These are phyloP conservation scores for Nansenia antarctica DNA, from an alignment of 2,113 vertebrate species.

Conservation along the genomic window DNA sequence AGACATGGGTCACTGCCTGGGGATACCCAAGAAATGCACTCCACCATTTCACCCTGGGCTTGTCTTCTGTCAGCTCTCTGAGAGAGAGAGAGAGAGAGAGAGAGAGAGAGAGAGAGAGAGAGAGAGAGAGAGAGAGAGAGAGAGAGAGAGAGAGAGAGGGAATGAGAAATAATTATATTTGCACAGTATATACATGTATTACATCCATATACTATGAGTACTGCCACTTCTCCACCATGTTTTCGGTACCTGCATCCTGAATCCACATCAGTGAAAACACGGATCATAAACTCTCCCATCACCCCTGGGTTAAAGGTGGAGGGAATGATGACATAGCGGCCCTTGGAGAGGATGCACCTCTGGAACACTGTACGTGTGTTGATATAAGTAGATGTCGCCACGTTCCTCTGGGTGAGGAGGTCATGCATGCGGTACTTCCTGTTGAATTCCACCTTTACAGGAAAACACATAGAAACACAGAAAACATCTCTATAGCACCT, in stretches of 20 bases:
- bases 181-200: too few species aligned
- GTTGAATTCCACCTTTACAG: constrained; percentile 87
- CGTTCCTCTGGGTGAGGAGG: constrained; percentile 80
- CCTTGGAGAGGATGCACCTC: constrained; percentile 76
- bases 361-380: constrained; percentile 86
- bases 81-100: background rate
- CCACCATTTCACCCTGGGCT: constrained; percentile 82
- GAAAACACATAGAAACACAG: too few species aligned
- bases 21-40: constrained; percentile 85
- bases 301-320: constrained; percentile 80
- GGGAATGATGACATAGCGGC: constrained; percentile 87
- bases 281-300: constrained; percentile 80
- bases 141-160: too few species aligned
- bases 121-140: too few species aligned
- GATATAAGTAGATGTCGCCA: constrained; percentile 80
- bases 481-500: too few species aligned
- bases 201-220: too few species aligned
- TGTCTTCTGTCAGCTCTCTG: constrained; percentile 86
- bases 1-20: constrained; percentile 82
- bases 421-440: constrained; percentile 87
- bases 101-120: too few species aligned
- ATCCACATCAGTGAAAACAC: constrained; percentile 84
- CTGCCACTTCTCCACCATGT: too few species aligned
- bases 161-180: too few species aligned
- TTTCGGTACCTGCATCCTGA: constrained; percentile 80